Percentiles rank a stretch among this genome's conserved stretches.
These are phyloP conservation scores for Hylaeus volcanicus DNA, from an alignment of 1,140 invertebrate genomes.

Conservation along the genomic window DNA sequence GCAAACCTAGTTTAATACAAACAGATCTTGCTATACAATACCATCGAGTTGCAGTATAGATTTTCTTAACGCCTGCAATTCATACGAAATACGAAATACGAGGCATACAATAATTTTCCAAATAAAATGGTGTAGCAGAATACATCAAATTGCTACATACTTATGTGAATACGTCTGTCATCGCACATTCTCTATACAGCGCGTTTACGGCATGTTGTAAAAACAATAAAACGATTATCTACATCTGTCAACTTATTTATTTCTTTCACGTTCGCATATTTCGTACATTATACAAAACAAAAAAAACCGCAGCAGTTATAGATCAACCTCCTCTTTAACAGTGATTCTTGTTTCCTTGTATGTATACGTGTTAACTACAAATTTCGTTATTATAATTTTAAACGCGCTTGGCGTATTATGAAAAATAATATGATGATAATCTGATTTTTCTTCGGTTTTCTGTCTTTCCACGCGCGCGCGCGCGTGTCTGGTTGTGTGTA, in stretches of 20 bases:
- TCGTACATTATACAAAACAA: conserved; percentile 46
- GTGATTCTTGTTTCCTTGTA: conserved; percentile 50
- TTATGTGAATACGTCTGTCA: background rate
- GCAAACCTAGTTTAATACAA: conserved; percentile 36
- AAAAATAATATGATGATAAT: conserved; percentile 53
- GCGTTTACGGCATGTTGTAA: conserved; percentile 19
- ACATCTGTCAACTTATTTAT: conserved; percentile 50
- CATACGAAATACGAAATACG: background rate
- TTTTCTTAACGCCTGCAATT: conserved; percentile 1
- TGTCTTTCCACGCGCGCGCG: background rate
- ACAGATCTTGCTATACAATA: conserved; percentile 21
- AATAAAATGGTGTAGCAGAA: conserved; percentile 13
- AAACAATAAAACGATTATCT: conserved; percentile 50
- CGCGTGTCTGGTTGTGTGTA: no score
- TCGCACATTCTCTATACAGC: conserved; percentile 19
- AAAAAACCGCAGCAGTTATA: conserved; percentile 58
- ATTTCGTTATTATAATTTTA: conserved; percentile 27
- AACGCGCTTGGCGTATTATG: conserved; percentile 37
- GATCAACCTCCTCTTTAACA: conserved; percentile 71
- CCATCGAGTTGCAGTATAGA: conserved; percentile 17
- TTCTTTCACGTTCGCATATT: conserved; percentile 41
- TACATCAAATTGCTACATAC: conserved; percentile 7
- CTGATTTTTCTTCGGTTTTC: background rate
- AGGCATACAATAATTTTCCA: conserved; percentile 24
- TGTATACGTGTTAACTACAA: conserved; percentile 51